Conservation (phyloP, 2,797 vertebrate species). For the Clarias pachynema region DNA sequence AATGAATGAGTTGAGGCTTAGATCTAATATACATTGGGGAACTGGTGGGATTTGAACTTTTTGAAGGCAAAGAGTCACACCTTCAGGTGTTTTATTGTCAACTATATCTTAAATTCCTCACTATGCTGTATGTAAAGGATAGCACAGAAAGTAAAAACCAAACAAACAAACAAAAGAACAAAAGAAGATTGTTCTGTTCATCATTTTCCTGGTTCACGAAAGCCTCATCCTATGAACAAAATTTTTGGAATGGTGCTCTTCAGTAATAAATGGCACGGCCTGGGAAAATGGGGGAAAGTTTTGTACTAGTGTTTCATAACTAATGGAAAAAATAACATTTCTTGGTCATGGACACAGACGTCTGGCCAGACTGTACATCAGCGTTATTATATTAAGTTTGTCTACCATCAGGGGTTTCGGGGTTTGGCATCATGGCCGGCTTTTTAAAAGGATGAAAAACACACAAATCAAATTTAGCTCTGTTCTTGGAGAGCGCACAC, state of each 20-base stretch:
- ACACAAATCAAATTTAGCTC: conserved; percentile 39
- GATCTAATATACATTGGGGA: background rate
- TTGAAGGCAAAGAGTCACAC: background rate
- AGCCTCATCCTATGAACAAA: background rate
- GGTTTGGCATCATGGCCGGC: conserved; percentile 17
- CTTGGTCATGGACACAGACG: conserved; percentile 17
- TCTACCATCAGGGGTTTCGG: conserved; percentile 20
- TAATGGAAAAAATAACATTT: conserved; percentile 27
- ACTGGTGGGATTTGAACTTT: background rate
- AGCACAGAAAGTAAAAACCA: background rate
- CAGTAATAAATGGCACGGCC: background rate
- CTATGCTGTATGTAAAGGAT: background rate
- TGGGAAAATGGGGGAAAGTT: conserved; percentile 25
- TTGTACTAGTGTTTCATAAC: conserved; percentile 11
- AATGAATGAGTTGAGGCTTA: background rate
- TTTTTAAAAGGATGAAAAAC: conserved; percentile 23
- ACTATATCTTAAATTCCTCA: background rate
- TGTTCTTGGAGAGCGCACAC: background rate
- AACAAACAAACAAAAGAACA: background rate
- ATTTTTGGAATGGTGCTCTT: background rate
- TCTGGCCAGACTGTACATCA: conserved; percentile 13
- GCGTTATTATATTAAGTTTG: conserved; percentile 24
- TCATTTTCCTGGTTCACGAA: background rate
- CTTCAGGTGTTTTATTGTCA: background rate
- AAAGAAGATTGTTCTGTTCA: background rate